phyloP scores from a whole-genome alignment of 2,113 vertebrate species.

The Hemichromis elongatus region DNA sequence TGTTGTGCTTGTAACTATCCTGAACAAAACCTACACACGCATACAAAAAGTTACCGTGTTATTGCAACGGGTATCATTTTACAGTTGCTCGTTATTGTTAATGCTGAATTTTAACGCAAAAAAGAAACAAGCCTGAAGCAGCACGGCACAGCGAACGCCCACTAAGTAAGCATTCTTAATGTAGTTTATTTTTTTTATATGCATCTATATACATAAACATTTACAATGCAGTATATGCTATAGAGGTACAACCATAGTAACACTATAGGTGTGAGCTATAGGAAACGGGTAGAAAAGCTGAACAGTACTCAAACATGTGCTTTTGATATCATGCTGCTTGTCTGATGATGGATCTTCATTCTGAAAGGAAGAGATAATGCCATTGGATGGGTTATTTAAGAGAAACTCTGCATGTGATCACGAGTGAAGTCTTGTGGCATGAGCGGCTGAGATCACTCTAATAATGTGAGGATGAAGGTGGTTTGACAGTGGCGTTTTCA shows the following conservation, averaged over 20 bases:
- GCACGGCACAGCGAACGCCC: not conserved
- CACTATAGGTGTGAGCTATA: conserved; percentile 23
- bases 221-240: conserved; percentile 60
- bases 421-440: not conserved
- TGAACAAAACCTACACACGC: not conserved
- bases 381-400: not conserved
- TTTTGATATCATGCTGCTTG: not conserved
- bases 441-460: conserved; percentile 1
- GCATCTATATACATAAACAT: conserved; percentile 69
- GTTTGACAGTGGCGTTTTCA: not conserved
- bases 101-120: not conserved
- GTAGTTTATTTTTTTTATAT: conserved; percentile 50
- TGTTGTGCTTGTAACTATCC: not conserved
- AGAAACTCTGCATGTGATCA: not conserved
- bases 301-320: conserved; percentile 10
- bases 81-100: not conserved
- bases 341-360: not conserved
- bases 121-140: not conserved
- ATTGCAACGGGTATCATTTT: not conserved
- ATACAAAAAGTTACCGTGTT: not conserved
- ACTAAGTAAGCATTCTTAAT: conserved; percentile 29
- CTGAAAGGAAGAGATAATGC: not conserved
- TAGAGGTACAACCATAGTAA: conserved; percentile 55
- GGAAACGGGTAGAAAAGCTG: conserved; percentile 37
- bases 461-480: not conserved